Evolutionary conservation across 2,888 invertebrate species (phyloP), one percentile per base, ranked within the genome.

Genomic region (Melanophora roralis): DNA sequence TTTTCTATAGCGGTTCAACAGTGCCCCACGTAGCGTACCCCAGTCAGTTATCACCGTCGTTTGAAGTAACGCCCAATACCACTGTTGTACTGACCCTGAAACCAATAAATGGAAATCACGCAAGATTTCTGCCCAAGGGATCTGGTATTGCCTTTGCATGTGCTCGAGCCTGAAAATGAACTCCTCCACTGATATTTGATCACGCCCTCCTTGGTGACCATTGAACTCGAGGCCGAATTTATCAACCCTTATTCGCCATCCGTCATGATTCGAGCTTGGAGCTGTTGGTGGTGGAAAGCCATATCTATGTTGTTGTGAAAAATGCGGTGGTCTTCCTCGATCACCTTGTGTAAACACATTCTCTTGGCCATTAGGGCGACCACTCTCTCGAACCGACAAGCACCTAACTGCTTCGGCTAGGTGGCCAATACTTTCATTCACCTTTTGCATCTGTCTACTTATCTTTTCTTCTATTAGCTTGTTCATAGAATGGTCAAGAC

Each of bases 191-290:
- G 57, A 36, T 1, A 57, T n/a, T 4, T 38, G 57, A 12, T 57
- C 57, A 19, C 14, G 9, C 9, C 19, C 36, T 0, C 36, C 36
- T 11, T 47, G 19, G 12, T 49, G 11, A 1, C 49, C 49, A 23
- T 40, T 57, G n/a, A n/a, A 57, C n/a, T 57, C 38, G 7, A 57
- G 4, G 7, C 65, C 65, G 9, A 65, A 51, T 11, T 65, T 65
- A 12, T 65, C 65, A 1, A 65, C 27, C 7, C 65, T 51, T 6
- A 65, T 65, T 38, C 7, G 38, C 38, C 38, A 65, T 7, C 16
- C 12, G 2, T 65, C 65, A 4, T 9, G 12, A 12, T 11, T 47
- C 4, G 21, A 4, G 1, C 40, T n/a, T 40, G n/a, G 40, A n/a
- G 14, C 11, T 1, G 11, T 1, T 7, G 43, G 45, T 45, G 14